phyloP scores from a whole-genome alignment of 2,797 vertebrate species.

The Notamacropus eugenii region DNA sequence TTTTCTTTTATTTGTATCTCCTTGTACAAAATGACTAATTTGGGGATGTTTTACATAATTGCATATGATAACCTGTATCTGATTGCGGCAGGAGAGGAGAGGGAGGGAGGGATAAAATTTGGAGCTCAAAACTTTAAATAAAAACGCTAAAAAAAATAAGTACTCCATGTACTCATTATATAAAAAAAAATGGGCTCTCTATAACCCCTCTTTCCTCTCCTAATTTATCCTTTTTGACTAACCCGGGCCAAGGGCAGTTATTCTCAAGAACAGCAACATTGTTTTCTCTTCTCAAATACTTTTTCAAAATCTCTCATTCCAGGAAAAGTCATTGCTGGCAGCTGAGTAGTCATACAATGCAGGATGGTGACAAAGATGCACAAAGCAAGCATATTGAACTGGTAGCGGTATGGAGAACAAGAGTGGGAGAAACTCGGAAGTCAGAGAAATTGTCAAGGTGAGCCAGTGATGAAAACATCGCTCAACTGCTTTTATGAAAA shows the following conservation, averaged over 20 bases:
- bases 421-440: accelerated
- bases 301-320: neutral
- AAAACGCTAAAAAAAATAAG: too few species aligned
- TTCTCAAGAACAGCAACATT: conserved; percentile 48
- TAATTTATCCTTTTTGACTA: conserved; percentile 44
- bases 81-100: too few species aligned
- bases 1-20: too few species aligned
- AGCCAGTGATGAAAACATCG: neutral
- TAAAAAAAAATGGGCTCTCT: neutral
- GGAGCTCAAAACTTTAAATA: too few species aligned
- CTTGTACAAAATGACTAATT: too few species aligned
- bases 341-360: conserved; percentile 14
- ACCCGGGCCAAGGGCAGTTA: conserved; percentile 59
- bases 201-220: neutral
- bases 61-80: too few species aligned
- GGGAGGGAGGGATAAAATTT: too few species aligned
- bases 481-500: neutral
- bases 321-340: conserved; percentile 12
- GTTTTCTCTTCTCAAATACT: neutral
- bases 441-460: neutral
- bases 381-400: neutral
- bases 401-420: neutral
- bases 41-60: too few species aligned
- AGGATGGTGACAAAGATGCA: neutral
- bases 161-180: neutral